Percentiles rank a stretch among this genome's conserved stretches.
Evolutionary conservation across 2,888 invertebrate genomes (phyloP).

Genomic region (Sisyra nigra): DNA sequence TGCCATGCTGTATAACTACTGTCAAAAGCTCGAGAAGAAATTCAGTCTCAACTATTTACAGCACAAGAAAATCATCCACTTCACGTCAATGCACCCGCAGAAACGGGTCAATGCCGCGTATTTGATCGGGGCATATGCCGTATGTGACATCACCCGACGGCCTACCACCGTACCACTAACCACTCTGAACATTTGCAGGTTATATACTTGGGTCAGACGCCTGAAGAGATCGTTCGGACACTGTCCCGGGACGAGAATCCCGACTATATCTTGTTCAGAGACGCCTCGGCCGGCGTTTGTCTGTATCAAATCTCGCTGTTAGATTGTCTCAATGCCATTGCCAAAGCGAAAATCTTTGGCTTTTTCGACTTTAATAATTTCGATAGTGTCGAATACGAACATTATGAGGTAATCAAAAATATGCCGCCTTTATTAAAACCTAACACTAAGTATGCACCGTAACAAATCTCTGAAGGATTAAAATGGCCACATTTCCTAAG

Average conservation of each 20-base stretch:
- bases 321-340: slow-evolving; percentile 75
- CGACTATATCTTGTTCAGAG: slow-evolving; percentile 52
- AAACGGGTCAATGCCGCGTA: slow-evolving; percentile 90
- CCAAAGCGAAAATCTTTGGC: slow-evolving; percentile 71
- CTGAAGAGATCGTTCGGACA: slow-evolving; percentile 78
- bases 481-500: no score
- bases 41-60: slow-evolving; percentile 45
- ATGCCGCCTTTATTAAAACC: no score
- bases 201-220: slow-evolving; percentile 72
- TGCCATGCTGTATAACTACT: slow-evolving; percentile 83
- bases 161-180: no score
- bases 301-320: slow-evolving; percentile 76
- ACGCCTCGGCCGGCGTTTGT: slow-evolving; percentile 83
- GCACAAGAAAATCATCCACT: slow-evolving; percentile 81
- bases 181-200: slow-evolving; percentile 39
- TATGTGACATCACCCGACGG: slow-evolving; percentile 22
- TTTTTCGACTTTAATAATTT: slow-evolving; percentile 92
- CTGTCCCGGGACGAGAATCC: slow-evolving; percentile 55
- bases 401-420: slow-evolving; percentile 63
- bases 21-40: slow-evolving; percentile 67
- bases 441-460: no score
- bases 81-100: slow-evolving; percentile 67
- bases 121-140: slow-evolving; percentile 85
- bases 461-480: no score
- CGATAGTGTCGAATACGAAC: slow-evolving; percentile 88